phyloP scores from a whole-genome alignment of 2,888 invertebrate species.

The Panopea generosa region DNA sequence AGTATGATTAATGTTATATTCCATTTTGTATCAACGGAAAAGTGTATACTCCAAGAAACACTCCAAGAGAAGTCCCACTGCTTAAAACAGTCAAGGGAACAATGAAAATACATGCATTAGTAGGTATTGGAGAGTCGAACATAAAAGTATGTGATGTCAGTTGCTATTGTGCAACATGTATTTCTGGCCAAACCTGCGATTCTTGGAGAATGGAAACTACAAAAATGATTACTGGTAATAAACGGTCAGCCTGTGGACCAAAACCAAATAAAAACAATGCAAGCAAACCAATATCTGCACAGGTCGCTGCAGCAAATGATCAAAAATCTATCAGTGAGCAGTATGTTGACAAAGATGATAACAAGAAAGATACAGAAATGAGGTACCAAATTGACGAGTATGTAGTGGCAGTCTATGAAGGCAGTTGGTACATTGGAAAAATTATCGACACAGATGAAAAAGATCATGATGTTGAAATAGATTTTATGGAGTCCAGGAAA shows the following conservation, averaged over 20 bases:
- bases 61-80: background rate
- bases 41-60: background rate
- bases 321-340: background rate
- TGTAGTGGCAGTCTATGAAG: constrained; percentile 27
- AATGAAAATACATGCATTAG: constrained; percentile 29
- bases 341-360: background rate
- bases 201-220: constrained; percentile 4
- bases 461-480: constrained; percentile 12
- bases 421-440: constrained; percentile 17
- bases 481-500: constrained; percentile 25
- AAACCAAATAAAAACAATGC: background rate
- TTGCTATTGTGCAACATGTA: constrained; percentile 8
- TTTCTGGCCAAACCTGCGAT: background rate
- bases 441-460: constrained; percentile 23
- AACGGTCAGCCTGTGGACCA: background rate
- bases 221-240: too few species aligned
- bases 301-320: background rate
- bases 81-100: constrained; percentile 12
- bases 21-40: constrained; percentile 1
- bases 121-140: constrained; percentile 8
- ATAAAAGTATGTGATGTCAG: constrained; percentile 6
- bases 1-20: constrained; percentile 16
- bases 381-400: constrained; percentile 18
- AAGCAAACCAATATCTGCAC: background rate
- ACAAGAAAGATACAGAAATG: background rate